Percentiles rank a stretch among this genome's conserved stretches.
Evolutionary conservation across 2,113 vertebrate genomes (phyloP).

Genomic region (Strix aluco): DNA sequence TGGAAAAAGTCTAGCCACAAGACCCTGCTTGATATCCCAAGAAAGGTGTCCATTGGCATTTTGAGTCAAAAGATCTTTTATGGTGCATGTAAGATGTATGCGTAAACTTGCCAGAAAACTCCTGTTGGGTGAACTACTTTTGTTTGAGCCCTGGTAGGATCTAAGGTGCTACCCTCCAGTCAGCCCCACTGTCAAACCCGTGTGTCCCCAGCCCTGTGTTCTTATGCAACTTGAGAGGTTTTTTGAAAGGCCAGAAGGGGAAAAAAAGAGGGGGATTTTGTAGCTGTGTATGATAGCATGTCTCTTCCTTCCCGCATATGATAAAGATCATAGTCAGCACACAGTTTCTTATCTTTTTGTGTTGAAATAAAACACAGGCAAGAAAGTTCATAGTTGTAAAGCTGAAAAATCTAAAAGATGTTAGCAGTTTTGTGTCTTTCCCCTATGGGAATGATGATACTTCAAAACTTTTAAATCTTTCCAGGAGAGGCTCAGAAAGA

Average conservation of each 20-base stretch:
- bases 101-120: not conserved
- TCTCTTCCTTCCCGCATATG: not conserved
- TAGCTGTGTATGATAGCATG: not conserved
- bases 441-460: not conserved
- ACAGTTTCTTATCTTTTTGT: not conserved
- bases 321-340: not conserved
- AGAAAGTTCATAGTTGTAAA: not conserved
- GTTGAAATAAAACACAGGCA: not conserved
- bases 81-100: not conserved
- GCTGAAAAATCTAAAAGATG: not conserved
- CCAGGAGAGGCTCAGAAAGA: not conserved
- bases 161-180: not conserved
- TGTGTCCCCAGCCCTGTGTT: not conserved
- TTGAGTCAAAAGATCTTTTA: not conserved
- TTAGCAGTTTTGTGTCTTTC: not conserved
- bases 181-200: too few relatives aligned
- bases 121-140: not conserved
- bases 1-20: not conserved
- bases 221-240: not conserved
- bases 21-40: not conserved
- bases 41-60: not conserved
- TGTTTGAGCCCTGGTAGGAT: not conserved
- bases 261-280: not conserved
- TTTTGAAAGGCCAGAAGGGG: not conserved
- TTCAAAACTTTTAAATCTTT: not conserved